Evolutionary conservation across 2,888 invertebrate species (phyloP).

Genomic region (Cerceris rybyensis): DNA sequence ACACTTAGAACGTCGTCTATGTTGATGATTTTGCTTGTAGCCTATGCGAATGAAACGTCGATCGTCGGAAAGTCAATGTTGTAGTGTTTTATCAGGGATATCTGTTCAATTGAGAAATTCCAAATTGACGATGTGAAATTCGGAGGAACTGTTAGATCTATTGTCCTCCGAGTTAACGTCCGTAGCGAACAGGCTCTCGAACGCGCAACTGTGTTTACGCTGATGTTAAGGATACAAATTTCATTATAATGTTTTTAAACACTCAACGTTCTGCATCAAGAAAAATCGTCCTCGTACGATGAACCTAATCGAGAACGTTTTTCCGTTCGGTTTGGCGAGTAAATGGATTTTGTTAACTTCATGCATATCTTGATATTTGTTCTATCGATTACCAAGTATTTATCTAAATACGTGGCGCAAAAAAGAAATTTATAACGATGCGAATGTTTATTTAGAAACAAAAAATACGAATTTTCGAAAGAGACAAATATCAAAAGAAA

Average conservation of each 20-base stretch:
- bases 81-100: not conserved
- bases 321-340: too few species aligned
- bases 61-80: not conserved
- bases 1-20: not conserved
- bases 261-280: too few species aligned
- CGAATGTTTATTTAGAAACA: too few species aligned
- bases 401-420: too few species aligned
- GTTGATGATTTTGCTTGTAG: constrained; percentile 1
- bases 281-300: too few species aligned
- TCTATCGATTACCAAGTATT: too few species aligned
- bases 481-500: constrained; percentile 12
- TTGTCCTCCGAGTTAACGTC: constrained; percentile 50
- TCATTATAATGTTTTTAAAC: constrained; percentile 8
- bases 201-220: constrained; percentile 28
- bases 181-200: constrained; percentile 48
- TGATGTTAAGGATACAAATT: not conserved
- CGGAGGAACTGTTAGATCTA: constrained; percentile 53
- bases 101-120: constrained; percentile 6
- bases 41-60: not conserved
- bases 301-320: too few species aligned
- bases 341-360: too few species aligned
- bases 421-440: too few species aligned
- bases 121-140: constrained; percentile 18
- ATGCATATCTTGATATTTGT: too few species aligned
- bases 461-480: constrained; percentile 22